Evolutionary conservation across 2,888 invertebrate genomes (phyloP).

Genomic region (Linnaemya vulpina): DNA sequence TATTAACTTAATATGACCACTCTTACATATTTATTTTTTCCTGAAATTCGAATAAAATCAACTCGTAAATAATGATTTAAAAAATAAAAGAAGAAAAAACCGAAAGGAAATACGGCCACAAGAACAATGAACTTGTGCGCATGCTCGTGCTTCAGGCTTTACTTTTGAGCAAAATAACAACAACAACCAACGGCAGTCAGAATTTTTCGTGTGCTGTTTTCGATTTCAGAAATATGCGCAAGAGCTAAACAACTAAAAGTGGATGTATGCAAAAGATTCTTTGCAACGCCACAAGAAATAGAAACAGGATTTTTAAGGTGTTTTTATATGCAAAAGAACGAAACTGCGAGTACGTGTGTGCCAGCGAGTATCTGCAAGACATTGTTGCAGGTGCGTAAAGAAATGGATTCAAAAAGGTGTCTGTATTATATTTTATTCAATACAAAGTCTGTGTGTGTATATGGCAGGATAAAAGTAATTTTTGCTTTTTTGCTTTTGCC

Average conservation of each 20-base stretch:
- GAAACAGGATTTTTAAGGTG: conserved; percentile 53
- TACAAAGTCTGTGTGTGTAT: conserved; percentile 23
- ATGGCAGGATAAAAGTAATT: conserved; percentile 23
- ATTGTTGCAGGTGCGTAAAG: conserved; percentile 71
- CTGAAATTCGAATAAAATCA: conserved; percentile 55
- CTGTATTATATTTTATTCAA: conserved; percentile 8
- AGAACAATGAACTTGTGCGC: conserved; percentile 70
- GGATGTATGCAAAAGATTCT: conserved; percentile 55
- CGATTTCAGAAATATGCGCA: conserved; percentile 38
- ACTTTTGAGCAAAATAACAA: neutral
- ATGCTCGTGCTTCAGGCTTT: conserved; percentile 58
- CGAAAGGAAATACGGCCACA: conserved; percentile 29
- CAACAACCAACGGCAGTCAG: conserved; percentile 1
- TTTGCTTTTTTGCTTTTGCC: too few species aligned
- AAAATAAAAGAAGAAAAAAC: conserved; percentile 4
- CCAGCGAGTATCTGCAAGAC: conserved; percentile 23
- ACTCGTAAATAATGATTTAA: conserved; percentile 64
- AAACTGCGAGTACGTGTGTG: conserved; percentile 19
- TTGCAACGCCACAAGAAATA: conserved; percentile 4
- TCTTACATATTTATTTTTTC: conserved; percentile 27
- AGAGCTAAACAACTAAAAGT: conserved; percentile 2
- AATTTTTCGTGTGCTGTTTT: conserved; percentile 13
- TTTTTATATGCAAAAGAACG: conserved; percentile 22
- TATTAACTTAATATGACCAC: conserved; percentile 62
- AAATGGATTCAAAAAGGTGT: conserved; percentile 63